phyloP scores from a whole-genome alignment of 2,888 invertebrate species.

The Orchesellides sinensis region DNA sequence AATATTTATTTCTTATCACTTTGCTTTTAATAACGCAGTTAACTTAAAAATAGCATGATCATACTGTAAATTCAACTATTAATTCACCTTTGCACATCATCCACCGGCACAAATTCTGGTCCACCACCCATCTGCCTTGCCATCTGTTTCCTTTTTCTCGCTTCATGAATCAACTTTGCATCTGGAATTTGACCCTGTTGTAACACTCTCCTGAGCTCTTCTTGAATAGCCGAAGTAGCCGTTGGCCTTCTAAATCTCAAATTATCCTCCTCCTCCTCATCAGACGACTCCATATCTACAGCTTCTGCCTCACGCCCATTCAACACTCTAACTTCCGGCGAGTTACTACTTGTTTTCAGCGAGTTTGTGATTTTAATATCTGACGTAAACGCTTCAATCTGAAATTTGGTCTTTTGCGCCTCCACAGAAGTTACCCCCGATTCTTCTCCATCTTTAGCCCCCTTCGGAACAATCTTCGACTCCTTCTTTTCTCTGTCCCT shows the following conservation, averaged over 20 bases:
- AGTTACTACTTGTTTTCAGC: constrained; percentile 21
- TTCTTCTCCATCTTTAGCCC: background rate
- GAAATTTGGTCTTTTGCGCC: constrained; percentile 28
- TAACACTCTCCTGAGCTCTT: constrained; percentile 71
- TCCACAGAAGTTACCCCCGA: background rate
- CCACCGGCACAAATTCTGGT: constrained; percentile 81
- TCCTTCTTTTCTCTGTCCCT: constrained; percentile 86
- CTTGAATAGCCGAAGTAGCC: constrained; percentile 69
- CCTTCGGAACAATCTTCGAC: constrained; percentile 75
- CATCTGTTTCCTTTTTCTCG: constrained; percentile 95
- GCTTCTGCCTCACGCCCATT: constrained; percentile 90
- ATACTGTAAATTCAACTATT: background rate
- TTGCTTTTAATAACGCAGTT: background rate
- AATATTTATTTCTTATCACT: background rate
- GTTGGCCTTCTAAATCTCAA: constrained; percentile 66
- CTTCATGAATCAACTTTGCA: constrained; percentile 98
- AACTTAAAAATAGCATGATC: background rate
- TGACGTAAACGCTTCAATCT: constrained; percentile 58
- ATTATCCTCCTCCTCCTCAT: constrained; percentile 80
- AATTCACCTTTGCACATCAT: constrained; percentile 72
- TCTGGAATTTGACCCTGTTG: constrained; percentile 93
- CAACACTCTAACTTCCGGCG: constrained; percentile 80
- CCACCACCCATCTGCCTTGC: constrained; percentile 87
- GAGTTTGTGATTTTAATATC: constrained; percentile 60
- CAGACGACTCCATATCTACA: constrained; percentile 84